Conservation (phyloP, 2,888 invertebrate species). For the Erpobdella octoculata region DNA sequence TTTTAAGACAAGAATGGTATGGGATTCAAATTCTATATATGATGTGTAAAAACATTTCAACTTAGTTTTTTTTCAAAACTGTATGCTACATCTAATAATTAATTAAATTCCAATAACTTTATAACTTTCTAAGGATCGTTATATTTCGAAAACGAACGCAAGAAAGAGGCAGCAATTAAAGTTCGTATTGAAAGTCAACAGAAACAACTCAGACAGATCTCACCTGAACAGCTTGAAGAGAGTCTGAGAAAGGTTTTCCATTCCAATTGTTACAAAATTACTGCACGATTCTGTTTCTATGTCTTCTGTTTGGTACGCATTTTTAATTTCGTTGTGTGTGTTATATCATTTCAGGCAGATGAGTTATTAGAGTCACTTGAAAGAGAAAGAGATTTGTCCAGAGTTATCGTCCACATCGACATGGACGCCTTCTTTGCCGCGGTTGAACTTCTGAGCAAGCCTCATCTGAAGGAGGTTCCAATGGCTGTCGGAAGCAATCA, state of each 20-base stretch:
- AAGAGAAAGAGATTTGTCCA: constrained; percentile 50
- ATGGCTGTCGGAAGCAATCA: constrained; percentile 59
- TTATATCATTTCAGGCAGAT: constrained; percentile 51
- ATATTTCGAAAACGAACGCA: constrained; percentile 56
- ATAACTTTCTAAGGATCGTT: constrained; percentile 52
- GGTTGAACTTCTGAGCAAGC: constrained; percentile 56
- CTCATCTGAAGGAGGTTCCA: constrained; percentile 53
- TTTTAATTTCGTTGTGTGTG: not conserved
- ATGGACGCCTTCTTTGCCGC: constrained; percentile 62
- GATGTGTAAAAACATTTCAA: not conserved
- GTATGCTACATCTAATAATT: not conserved
- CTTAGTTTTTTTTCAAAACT: constrained; percentile 5
- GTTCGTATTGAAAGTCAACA: constrained; percentile 51
- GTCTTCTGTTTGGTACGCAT: not conserved
- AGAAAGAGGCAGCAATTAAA: constrained; percentile 54
- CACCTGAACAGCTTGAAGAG: constrained; percentile 37
- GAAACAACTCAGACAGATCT: constrained; percentile 40
- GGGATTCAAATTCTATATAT: no score
- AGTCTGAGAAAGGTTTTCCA: constrained; percentile 41
- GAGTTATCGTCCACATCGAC: constrained; percentile 58
- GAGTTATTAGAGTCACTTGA: constrained; percentile 51
- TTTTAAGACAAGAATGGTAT: not conserved
- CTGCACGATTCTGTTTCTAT: not conserved
- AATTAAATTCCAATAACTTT: not conserved
- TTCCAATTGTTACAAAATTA: not conserved